A percentile compares a stretch with the other conserved stretches of the same genome.
These are phyloP conservation scores for Nothura maculosa DNA, from an alignment of 2,797 vertebrate genomes.

Conservation along the genomic window DNA sequence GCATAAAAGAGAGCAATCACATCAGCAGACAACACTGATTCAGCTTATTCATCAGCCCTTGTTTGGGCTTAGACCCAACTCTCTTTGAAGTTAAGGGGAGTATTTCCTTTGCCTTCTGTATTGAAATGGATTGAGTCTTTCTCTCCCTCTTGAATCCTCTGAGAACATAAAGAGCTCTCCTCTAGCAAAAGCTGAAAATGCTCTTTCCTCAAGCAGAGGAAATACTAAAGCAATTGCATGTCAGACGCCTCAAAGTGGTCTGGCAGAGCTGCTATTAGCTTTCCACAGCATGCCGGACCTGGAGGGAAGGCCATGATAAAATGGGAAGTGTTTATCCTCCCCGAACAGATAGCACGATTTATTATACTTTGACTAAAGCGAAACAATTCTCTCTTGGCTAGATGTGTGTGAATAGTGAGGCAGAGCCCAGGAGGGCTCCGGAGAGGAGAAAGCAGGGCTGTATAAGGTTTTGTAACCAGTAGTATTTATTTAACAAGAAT, in stretches of 20 bases:
- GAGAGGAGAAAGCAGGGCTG: neutral
- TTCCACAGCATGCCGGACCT: neutral
- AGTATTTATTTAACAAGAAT: neutral
- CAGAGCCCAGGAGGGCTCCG: conserved; percentile 58
- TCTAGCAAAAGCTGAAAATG: neutral
- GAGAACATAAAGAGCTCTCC: neutral
- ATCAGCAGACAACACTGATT: conserved; percentile 32
- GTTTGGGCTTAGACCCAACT: conserved; percentile 21
- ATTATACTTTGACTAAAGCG: neutral
- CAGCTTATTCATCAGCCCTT: conserved; percentile 25
- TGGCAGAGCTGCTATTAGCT: neutral
- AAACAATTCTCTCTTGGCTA: neutral
- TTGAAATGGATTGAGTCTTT: neutral
- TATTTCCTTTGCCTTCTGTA: conserved; percentile 5
- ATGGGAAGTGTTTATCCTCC: neutral
- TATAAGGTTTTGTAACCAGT: neutral
- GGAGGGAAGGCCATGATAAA: conserved; percentile 8
- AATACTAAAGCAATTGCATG: neutral
- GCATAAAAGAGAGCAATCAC: neutral
- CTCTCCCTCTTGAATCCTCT: neutral
- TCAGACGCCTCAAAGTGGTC: neutral
- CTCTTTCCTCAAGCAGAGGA: conserved; percentile 7
- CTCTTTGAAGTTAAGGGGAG: neutral
- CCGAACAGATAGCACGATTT: neutral
- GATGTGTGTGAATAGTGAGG: neutral